Base-by-base conservation (phyloP, 53 echinoderm and acorn worm genomes). In the Temnopleurus reevesii region DNA sequence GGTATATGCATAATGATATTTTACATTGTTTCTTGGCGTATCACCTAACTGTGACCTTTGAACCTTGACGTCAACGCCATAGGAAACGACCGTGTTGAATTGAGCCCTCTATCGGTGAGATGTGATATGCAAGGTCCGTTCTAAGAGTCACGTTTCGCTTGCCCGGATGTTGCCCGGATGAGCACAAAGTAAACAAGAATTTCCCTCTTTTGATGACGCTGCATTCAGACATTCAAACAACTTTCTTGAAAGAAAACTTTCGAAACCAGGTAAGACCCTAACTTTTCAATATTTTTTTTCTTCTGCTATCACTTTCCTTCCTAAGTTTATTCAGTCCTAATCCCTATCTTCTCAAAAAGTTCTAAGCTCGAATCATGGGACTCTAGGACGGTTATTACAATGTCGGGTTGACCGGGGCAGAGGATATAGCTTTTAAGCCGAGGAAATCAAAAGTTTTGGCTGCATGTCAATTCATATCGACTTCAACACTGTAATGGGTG, bases 401-500 rank as follows among this genome's bases (percentile, higher is more conserved):
- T 65, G 65, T 71, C 15, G 49, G 51, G 71, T 47, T 87, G 88
- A 87, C 88, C 88, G 65, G 88, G 35, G 31, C 51, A 33, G 35
- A 87, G 88, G 88, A 87, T 87, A 55, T 66, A 71, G 71, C 51
- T 66, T 17, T 9, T 87, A 87, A 87, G 88, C 88, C 33, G 18
- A 49, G 88, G 88, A 87, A 87, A 66, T 87, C 76, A 66, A 66
- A 66, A 87, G 88, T 87, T 87, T 87, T 87, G 88, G 88, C 88
- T 87, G 26, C 46, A 53, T 53, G 88, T 87, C 88, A 87, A 66
- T 71, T 65, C 71, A 21, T 28, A 87, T 87, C 65, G 88, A 49
- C 35, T 34, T 87, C 88, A 87, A 87, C 88, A 87, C n/a, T 65
- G 53, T n/a, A 66, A 49, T 28, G 21, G 88, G 51, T 47, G 88